Evolutionary conservation across 23 tunicate species (phyloP), one percentile per base, ranked within the genome.

Genomic region (Styela clava): DNA sequence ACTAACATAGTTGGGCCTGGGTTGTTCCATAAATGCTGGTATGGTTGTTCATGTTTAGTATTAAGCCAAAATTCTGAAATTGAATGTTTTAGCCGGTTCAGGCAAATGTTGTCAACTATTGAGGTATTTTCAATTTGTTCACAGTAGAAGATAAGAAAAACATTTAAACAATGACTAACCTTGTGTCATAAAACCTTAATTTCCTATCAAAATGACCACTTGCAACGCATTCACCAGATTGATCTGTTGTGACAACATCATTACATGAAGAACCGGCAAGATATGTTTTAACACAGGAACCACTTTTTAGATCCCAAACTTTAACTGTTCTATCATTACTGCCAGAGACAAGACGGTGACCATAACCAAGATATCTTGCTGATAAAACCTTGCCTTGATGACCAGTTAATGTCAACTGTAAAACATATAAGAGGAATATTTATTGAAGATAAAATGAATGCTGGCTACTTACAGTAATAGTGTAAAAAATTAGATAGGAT

Each of bases 261-360:
- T 79, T 83, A 35, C 97, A 92, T 21, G 97, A 83, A 16, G 91
- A 86, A n/a, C 97, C 97, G 12, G 92, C 97, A 79, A 87, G 85
- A 74, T 88, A 92, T 24, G 97, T 92, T 19, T 83, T 86, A 1
- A 82, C 70, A 68, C 97, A 92, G 0, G 92, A 83, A 0, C 97
- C 97, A 2, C 83, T 64, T 31, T 73, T 62, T 18, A 82, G 78
- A 68, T 92, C 97, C 97, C 97, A 92, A 2, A 89, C 82, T 74
- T 92, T 92, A 0, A 92, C 97, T 23, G 97, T 92, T 19, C 97
- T 71, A 62, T 87, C 93, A 30, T 69, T 78, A 36, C 98, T 78
- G n/a, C 98, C 98, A 21, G 97, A 84, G 2, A 74, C 97, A 24
- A 92, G 78, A 20, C 85, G 74, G 61, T 79, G 24, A 18, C 81